Evolutionary conservation across 2,113 vertebrate species (phyloP).

Genomic region (Cygnus buccinator): DNA sequence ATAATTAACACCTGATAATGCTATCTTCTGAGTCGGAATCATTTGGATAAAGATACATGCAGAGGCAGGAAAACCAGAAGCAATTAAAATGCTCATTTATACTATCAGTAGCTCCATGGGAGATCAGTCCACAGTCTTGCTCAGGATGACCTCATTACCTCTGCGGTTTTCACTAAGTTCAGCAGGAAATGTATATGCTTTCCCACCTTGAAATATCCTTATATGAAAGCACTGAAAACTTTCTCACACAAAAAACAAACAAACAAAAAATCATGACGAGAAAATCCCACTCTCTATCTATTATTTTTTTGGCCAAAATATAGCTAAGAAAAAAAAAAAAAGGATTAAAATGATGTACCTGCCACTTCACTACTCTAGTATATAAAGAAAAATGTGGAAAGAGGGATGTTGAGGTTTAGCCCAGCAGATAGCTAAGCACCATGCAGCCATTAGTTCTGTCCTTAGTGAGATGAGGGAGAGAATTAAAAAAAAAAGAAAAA

Average conservation of each 20-base stretch:
- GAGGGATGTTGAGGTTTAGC: neutral
- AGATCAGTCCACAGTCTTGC: neutral
- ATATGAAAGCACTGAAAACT: neutral
- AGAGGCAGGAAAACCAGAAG: constrained; percentile 17
- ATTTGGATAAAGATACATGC: constrained; percentile 7
- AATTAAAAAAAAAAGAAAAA: neutral
- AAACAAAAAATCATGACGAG: neutral
- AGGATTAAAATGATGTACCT: neutral
- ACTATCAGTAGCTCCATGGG: constrained; percentile 12
- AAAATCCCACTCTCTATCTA: neutral
- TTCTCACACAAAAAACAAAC: neutral
- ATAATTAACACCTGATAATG: constrained; percentile 29
- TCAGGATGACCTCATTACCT: neutral
- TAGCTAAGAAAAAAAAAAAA: neutral
- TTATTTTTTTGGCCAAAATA: neutral
- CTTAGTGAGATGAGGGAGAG: neutral
- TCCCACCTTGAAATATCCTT: neutral
- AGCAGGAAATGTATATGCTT: neutral
- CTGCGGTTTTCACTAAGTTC: neutral
- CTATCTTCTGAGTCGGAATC: neutral
- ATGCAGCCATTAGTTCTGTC: neutral
- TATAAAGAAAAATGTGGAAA: neutral
- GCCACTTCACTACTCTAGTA: neutral
- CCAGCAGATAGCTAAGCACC: neutral
- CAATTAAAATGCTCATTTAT: constrained; percentile 49